Base-by-base conservation (phyloP, 2,113 vertebrate genomes). In the Rousettus leschenaultii region DNA sequence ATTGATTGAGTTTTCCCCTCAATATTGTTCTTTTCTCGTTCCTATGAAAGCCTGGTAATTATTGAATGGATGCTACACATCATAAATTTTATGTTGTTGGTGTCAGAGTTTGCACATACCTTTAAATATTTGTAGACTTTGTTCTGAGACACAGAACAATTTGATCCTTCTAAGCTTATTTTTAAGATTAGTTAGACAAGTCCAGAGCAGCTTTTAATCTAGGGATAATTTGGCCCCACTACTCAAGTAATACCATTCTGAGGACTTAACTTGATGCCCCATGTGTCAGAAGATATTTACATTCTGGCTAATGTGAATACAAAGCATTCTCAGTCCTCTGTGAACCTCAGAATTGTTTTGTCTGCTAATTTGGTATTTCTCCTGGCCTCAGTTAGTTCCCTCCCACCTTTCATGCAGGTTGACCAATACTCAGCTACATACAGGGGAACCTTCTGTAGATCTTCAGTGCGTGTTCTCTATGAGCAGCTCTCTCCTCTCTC, bases 61-160 rank as follows among this genome's bases (percentile, higher is more conserved):
- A 79, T 21, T 79, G 68, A 78, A 82, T 22, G 33, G 35, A 84
- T 61, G 13, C 63, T 45, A 70, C 13, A 84, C 5, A 79, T 12
- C 84, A 45, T 86, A 48, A 86, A 51, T 73, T 89, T 92, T 78
- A 92, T 2, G n/a, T 22, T 73, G 26, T 33, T 70, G 43, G 38
- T 83, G 22, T 80, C 48, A 6, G 71, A 92, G 19, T 88, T 77
- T 86, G 22, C n/a, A 24, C 35, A 38, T 65, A 84, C 59, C n/a
- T 92, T 90, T 82, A 94, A 68, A 83, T 86, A 91, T 38, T 7
- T 79, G 43, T 82, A 21, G 65, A 65, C 38, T 91, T 91, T 66
- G 21, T 90, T 94, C 45, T 88, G 53, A 89, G 86, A 88, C 13
- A 18, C 11, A 48, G 70, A 90, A 74, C 45, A 28, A 51, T 80